These are phyloP conservation scores for Eilema griseolum DNA, from an alignment of 2,888 invertebrate genomes.

Conservation along the genomic window DNA sequence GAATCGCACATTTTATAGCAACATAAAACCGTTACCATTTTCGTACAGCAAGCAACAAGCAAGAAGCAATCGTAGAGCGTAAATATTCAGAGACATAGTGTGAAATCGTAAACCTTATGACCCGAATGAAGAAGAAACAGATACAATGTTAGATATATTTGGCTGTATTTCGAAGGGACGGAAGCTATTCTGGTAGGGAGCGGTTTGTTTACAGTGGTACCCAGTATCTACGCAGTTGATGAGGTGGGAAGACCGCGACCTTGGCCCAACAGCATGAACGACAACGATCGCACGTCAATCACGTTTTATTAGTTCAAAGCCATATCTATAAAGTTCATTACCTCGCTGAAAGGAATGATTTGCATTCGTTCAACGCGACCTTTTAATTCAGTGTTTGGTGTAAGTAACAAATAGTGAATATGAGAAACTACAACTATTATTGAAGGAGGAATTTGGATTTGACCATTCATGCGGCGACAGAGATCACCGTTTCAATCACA, in stretches of 20 bases:
- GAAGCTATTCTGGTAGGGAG: constrained; percentile 32
- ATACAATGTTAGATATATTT: constrained; percentile 53
- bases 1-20: constrained; percentile 60
- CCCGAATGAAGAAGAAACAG: constrained; percentile 67
- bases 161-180: constrained; percentile 54
- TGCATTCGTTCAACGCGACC: constrained; percentile 61
- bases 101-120: constrained; percentile 79
- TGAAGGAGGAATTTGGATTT: too few relatives aligned
- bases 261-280: constrained; percentile 64
- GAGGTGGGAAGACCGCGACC: constrained; percentile 66
- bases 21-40: constrained; percentile 68
- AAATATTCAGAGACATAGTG: constrained; percentile 70
- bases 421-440: not conserved
- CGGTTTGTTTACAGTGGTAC: constrained; percentile 23
- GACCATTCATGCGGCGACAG: too few relatives aligned
- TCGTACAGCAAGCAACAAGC: constrained; percentile 75
- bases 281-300: constrained; percentile 80
- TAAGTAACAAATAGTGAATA: constrained; percentile 33
- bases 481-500: too few relatives aligned
- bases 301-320: constrained; percentile 82
- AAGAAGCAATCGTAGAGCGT: constrained; percentile 54
- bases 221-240: constrained; percentile 44
- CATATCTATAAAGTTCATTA: constrained; percentile 82
- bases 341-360: constrained; percentile 70
- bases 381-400: constrained; percentile 52